phyloP scores from a whole-genome alignment of 2,888 invertebrate species.

The Lasioglossum figueresi region DNA sequence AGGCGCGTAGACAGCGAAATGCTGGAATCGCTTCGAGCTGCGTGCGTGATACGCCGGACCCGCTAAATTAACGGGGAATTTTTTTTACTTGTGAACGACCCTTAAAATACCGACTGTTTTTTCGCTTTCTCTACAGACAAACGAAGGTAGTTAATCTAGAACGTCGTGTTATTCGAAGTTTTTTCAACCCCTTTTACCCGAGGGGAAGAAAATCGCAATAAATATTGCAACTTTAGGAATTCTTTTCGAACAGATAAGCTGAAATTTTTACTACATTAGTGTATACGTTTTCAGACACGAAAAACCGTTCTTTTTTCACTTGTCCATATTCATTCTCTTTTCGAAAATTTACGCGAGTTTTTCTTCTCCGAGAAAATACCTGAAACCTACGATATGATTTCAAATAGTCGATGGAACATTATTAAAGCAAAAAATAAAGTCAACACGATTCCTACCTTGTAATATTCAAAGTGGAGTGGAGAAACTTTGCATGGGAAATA shows the following conservation, averaged over 20 bases:
- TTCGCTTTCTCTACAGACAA: not conserved
- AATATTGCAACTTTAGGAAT: not conserved
- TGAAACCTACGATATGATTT: no score
- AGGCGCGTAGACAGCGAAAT: slow-evolving; percentile 25
- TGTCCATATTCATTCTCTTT: not conserved
- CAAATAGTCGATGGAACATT: not conserved
- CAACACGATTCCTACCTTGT: not conserved
- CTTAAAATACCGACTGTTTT: not conserved
- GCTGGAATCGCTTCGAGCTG: slow-evolving; percentile 11
- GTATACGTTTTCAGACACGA: not conserved
- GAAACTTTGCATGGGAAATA: not conserved
- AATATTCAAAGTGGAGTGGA: not conserved
- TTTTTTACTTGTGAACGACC: not conserved
- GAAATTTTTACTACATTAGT: not conserved
- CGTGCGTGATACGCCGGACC: slow-evolving; percentile 18
- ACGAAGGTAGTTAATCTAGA: not conserved
- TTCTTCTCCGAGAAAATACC: not conserved
- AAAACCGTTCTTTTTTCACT: not conserved
- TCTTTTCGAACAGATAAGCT: not conserved
- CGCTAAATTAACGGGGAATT: not conserved
- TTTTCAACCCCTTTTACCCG: not conserved
- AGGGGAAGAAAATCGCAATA: not conserved
- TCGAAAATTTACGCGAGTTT: no score
- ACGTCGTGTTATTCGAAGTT: not conserved
- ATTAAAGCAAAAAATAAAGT: no score